phyloP scores from a whole-genome alignment of 1,140 invertebrate genomes.

The Leptinotarsa defecta region DNA sequence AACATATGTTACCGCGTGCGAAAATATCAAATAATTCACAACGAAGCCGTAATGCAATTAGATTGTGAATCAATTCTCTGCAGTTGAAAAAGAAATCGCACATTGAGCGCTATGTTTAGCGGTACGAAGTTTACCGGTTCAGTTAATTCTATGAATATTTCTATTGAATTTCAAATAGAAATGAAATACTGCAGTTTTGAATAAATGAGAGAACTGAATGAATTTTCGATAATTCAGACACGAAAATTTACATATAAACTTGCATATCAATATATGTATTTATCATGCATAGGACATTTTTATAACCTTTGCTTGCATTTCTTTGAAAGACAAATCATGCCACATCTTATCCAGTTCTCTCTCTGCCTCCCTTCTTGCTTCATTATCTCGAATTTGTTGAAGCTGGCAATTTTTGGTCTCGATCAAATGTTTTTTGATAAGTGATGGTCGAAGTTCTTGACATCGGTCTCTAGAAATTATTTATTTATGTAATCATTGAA shows the following conservation, averaged over 20 bases:
- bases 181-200: too few relatives aligned
- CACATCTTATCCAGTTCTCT: slow-evolving; percentile 51
- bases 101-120: too few relatives aligned
- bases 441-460: slow-evolving; percentile 43
- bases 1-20: too few relatives aligned
- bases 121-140: too few relatives aligned
- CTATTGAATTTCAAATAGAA: too few relatives aligned
- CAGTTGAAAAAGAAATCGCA: too few relatives aligned
- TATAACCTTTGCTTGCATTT: slow-evolving; percentile 44
- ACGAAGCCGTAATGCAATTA: too few relatives aligned
- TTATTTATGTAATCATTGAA: too few relatives aligned
- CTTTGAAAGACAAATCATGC: slow-evolving; percentile 47
- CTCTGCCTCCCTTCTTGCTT: slow-evolving; percentile 49
- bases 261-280: neutral
- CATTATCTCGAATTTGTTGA: slow-evolving; percentile 54
- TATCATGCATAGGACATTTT: neutral
- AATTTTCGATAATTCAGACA: neutral
- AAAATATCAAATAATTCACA: too few relatives aligned
- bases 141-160: too few relatives aligned
- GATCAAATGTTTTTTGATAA: slow-evolving; percentile 43
- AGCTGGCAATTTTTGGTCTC: slow-evolving; percentile 52
- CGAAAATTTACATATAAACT: too few relatives aligned
- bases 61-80: too few relatives aligned
- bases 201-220: neutral
- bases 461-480: slow-evolving; percentile 42